These are phyloP conservation scores for Cyaniris semiargus DNA, from an alignment of 2,888 invertebrate genomes.

Conservation along the genomic window DNA sequence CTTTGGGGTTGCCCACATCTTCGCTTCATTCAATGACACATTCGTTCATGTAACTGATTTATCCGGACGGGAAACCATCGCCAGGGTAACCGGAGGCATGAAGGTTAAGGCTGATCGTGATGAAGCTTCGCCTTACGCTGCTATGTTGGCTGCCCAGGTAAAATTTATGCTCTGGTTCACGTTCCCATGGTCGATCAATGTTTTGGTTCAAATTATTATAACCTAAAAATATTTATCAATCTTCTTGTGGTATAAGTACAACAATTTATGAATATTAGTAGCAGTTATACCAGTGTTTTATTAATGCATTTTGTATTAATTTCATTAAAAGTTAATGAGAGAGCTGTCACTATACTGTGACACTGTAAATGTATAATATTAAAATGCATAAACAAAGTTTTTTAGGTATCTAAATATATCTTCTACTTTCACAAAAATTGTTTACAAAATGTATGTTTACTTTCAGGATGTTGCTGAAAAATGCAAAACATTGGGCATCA, in stretches of 20 bases:
- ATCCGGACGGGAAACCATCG: slow-evolving; percentile 97
- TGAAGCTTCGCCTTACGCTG: slow-evolving; percentile 99
- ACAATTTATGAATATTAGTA: not conserved
- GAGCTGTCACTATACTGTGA: too few species aligned
- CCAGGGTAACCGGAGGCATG: slow-evolving; percentile 98
- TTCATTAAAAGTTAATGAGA: not conserved
- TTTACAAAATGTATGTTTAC: slow-evolving; percentile 6
- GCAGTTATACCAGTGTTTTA: too few species aligned
- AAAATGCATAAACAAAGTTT: too few species aligned
- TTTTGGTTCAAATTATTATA: slow-evolving; percentile 15
- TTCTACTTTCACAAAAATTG: too few species aligned
- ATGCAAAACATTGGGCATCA: slow-evolving; percentile 98
- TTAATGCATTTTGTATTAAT: not conserved
- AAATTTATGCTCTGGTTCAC: slow-evolving; percentile 41
- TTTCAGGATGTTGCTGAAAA: slow-evolving; percentile 98
- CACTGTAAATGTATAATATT: too few species aligned
- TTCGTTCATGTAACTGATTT: slow-evolving; percentile 99
- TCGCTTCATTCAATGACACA: slow-evolving; percentile 99
- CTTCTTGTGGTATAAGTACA: not conserved
- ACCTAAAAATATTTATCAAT: slow-evolving; percentile 17
- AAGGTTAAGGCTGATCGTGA: slow-evolving; percentile 99
- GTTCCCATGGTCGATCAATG: not conserved
- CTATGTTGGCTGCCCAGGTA: slow-evolving; percentile 99
- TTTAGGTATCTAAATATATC: too few species aligned
- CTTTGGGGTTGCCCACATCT: slow-evolving; percentile 99